Base-by-base conservation (phyloP, 1,140 invertebrate genomes). In the Temnothorax nylanderi region DNA sequence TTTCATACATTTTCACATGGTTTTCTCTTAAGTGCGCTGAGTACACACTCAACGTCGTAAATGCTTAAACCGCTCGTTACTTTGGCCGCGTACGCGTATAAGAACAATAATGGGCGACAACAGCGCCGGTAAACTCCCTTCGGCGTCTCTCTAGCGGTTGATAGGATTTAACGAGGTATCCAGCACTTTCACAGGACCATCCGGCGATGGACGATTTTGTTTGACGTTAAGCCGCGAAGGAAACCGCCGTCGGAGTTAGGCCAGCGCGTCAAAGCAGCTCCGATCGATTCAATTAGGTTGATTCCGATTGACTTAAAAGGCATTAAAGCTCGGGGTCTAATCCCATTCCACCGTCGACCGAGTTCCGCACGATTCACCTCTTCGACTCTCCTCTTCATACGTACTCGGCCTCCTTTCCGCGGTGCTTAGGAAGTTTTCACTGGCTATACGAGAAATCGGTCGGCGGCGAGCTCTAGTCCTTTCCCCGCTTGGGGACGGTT, bases 291-390 rank as follows among this genome's bases (percentile, higher is more conserved):
- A 47, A 80, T 86, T 82, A 86, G 74, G 49, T 64, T 80, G 60
- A 80, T 86, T 82, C 60, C 76, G 75, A 86, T 86, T 69, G 85
- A 86, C 75, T 86, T 82, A 82, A 86, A 69, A 58, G 60, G 76
- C 62, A 86, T 69, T 86, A 78, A 69, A 81, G 75, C 64, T 41
- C 64, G 6, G 47, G 32, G 10, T 86, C 76, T 78, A 69, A 81
- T 80, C 80, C 69, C 76, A 84, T 81, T 67, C 76, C 77, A 69
- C 37, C 75, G 84, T 81, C 84, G 75, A 41, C 62, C 84, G 76
- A 74, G 51, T 86, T 81, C 4, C 41, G 34, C 41, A 26, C 74
- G 64, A 32, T 26, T 21, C 72, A 41, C 72, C 84, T 76, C 76
- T 58, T 49, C 26, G 64, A 34, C 49, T 16, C 21, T 77, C 60